These are phyloP conservation scores for Cladopsammia gracilis DNA, from an alignment of 64 coral and sea anemone species.

Conservation along the genomic window DNA sequence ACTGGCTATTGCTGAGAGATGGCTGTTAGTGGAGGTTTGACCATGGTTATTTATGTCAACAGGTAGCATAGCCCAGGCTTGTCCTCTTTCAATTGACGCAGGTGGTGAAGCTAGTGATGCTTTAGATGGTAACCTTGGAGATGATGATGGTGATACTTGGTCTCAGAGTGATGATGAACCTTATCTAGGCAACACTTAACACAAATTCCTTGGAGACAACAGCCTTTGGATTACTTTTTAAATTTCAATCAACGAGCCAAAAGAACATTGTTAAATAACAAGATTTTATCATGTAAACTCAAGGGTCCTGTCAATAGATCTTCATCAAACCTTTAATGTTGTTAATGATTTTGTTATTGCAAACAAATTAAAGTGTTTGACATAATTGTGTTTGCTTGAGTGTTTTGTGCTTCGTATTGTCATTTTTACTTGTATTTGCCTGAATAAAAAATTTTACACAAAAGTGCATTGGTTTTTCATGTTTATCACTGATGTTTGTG, in stretches of 20 bases:
- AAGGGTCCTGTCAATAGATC: not conserved
- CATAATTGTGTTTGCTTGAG: not conserved
- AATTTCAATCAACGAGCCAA: not conserved
- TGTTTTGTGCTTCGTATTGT: not conserved
- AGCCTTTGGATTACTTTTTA: not conserved
- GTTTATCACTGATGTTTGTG: not conserved
- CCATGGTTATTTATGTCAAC: not conserved
- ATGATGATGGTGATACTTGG: slow-evolving; percentile 84
- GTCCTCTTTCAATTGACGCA: slow-evolving; percentile 36
- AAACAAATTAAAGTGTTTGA: too few relatives aligned
- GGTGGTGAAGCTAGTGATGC: slow-evolving; percentile 13
- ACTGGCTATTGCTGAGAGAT: too few relatives aligned
- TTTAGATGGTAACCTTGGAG: slow-evolving; percentile 59
- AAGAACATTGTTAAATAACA: not conserved
- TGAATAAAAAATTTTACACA: not conserved
- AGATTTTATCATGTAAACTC: not conserved
- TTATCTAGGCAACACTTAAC: slow-evolving; percentile 55
- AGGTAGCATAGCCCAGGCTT: slow-evolving; percentile 24
- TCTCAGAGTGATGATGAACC: slow-evolving; percentile 75
- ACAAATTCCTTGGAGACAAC: not conserved
- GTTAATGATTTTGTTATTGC: too few relatives aligned
- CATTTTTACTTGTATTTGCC: not conserved
- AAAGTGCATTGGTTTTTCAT: not conserved
- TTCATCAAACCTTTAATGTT: too few relatives aligned
- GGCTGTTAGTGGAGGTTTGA: too few relatives aligned